These are phyloP conservation scores for Lasioglossum baleicum DNA, from an alignment of 1,140 invertebrate genomes.

Conservation along the genomic window DNA sequence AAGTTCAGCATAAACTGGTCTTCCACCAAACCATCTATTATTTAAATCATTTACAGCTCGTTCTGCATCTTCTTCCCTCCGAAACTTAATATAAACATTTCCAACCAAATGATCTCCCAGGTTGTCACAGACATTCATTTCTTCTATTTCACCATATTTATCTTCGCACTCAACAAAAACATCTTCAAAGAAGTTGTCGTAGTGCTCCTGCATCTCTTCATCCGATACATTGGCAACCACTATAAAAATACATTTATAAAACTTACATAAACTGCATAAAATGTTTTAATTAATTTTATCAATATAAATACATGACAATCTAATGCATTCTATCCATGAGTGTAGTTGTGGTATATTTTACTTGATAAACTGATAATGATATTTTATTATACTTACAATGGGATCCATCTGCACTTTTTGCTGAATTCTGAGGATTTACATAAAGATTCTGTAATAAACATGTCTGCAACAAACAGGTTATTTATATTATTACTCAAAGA, in stretches of 20 bases:
- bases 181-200: conserved; percentile 99
- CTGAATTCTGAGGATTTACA: conserved; percentile 97
- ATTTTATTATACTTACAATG: conserved; percentile 84
- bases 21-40: conserved; percentile 98
- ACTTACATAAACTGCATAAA: neutral
- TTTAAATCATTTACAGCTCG: conserved; percentile 97
- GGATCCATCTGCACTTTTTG: conserved; percentile 96
- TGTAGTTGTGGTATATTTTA: too few species aligned
- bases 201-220: conserved; percentile 98
- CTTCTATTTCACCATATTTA: conserved; percentile 99
- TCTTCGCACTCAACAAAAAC: conserved; percentile 98
- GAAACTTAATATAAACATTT: conserved; percentile 99
- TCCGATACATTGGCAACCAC: conserved; percentile 95
- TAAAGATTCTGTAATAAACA: conserved; percentile 97
- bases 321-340: too few species aligned
- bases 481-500: neutral
- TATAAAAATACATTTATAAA: conserved; percentile 64
- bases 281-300: too few species aligned
- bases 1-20: conserved; percentile 97
- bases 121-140: conserved; percentile 99
- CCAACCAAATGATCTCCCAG: conserved; percentile 98
- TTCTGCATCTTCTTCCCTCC: conserved; percentile 98
- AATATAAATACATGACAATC: too few species aligned
- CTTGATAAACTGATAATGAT: too few species aligned
- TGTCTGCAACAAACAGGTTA: conserved; percentile 84